phyloP scores from a whole-genome alignment of 2,113 vertebrate genomes.

The Stegostoma tigrinum region DNA sequence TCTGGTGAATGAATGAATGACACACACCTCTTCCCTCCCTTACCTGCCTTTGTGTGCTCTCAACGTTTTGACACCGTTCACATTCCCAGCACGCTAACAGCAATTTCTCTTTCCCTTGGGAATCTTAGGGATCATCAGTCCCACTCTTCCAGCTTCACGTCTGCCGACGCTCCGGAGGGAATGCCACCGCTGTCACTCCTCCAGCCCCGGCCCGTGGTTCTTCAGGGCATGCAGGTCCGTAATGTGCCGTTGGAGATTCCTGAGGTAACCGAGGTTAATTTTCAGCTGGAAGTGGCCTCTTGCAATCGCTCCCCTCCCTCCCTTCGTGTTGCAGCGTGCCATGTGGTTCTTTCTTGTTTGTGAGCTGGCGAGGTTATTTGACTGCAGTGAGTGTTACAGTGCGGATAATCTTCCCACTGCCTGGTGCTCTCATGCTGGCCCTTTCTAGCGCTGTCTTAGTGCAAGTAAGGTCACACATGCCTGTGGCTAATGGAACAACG shows the following conservation, averaged over 20 bases:
- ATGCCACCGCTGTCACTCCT: slow-evolving; percentile 62
- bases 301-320: not conserved
- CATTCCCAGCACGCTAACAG: not conserved
- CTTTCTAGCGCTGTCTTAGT: too few relatives aligned
- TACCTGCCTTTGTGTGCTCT: too few relatives aligned
- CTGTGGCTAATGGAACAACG: too few relatives aligned
- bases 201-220: slow-evolving; percentile 70
- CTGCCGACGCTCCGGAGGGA: slow-evolving; percentile 73
- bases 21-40: too few relatives aligned
- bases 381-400: not conserved
- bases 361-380: not conserved
- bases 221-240: slow-evolving; percentile 87
- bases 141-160: slow-evolving; percentile 84
- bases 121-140: slow-evolving; percentile 68
- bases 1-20: too few relatives aligned
- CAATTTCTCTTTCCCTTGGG: too few relatives aligned
- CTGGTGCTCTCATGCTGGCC: too few relatives aligned
- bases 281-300: not conserved
- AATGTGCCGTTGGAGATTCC: slow-evolving; percentile 78
- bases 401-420: not conserved
- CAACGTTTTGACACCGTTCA: not conserved
- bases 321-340: too few relatives aligned
- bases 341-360: not conserved
- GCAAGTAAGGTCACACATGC: too few relatives aligned
- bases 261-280: slow-evolving; percentile 49